Evolutionary conservation across 2,888 invertebrate species (phyloP), one percentile per base, ranked within the genome.

Genomic region (Sisyra nigra): DNA sequence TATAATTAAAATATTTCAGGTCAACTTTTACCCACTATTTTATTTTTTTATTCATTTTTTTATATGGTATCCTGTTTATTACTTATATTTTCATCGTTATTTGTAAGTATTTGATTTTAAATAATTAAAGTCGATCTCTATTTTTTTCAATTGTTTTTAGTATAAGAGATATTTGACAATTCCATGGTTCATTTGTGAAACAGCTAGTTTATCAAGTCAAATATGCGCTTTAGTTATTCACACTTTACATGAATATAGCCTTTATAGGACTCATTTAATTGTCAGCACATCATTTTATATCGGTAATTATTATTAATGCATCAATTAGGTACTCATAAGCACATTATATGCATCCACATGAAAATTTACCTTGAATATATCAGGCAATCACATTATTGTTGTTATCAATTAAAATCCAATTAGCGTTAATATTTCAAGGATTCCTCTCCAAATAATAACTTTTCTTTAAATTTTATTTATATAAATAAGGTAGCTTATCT

Each of bases 181-280:
- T 3, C 40, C 40, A 30, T 40, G 40, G 40, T 13, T 40, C 18
- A 29, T 40, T 5, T 19, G n/a, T 14, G 31, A 40, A 15, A 17
- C 32, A n/a, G 10, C 13, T 9, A 29, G 40, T 14, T 31, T 40
- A 17, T n/a, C 11, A 6, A 14, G 32, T 15, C 40, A 40, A 17
- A 10, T 14, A 17, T 9, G 14, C 3, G 29, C 40, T n/a, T 15
- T 40, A n/a, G 9, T 19, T 17, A 40, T 31, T 14, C 40, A 35
- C 35, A 17, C 31, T 30, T 17, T 32, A 29, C 40, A 9, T 17
- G 15, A 31, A 30, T n/a, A 30, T 8, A 17, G 31, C 15, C 15
- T 31, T 15, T 30, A 40, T 30, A 17, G 31, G 31, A 10, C 15
- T 3, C 31, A 40, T 14, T 4, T 32, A 30, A 40, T 32, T 7